Evolutionary conservation across 2,113 vertebrate species (phyloP).

Genomic region (Noturus placidus): DNA sequence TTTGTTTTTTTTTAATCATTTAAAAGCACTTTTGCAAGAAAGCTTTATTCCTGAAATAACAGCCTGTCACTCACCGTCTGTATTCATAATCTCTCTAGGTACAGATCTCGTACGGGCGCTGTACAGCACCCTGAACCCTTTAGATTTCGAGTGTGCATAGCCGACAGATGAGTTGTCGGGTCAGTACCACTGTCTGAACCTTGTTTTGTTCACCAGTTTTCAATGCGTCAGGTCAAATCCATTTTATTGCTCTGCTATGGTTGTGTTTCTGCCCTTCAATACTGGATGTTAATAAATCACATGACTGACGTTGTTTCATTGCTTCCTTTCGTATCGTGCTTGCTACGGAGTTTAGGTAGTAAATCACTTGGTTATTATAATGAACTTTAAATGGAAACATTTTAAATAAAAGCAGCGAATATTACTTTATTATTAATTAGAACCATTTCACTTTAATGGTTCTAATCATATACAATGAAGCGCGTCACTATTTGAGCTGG

Average conservation of each 20-base stretch:
- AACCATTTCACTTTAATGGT: no score
- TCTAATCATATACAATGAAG: not conserved
- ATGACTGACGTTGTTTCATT: slow-evolving; percentile 32
- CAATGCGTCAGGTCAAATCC: slow-evolving; percentile 17
- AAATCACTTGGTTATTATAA: no score
- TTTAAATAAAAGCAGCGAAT: not conserved
- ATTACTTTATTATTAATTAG: not conserved
- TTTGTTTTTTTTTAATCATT: slow-evolving; percentile 4
- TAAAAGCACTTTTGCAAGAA: slow-evolving; percentile 39
- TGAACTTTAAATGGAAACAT: not conserved
- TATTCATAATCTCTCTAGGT: slow-evolving; percentile 1
- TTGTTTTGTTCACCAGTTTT: slow-evolving; percentile 28
- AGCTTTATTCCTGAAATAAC: not conserved
- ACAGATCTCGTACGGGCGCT: not conserved
- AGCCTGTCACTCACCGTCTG: not conserved
- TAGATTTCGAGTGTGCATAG: slow-evolving; percentile 3
- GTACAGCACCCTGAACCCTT: not conserved
- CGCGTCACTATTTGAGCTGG: not conserved
- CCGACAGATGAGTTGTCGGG: not conserved
- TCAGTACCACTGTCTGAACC: not conserved
- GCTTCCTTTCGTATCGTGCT: not conserved
- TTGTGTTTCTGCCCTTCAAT: slow-evolving; percentile 52
- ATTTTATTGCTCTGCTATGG: slow-evolving; percentile 34
- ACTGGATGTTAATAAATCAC: slow-evolving; percentile 64
- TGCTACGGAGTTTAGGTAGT: not conserved